Evolutionary conservation across 2,113 vertebrate species (phyloP).

Genomic region (Lepisosteus osseus): DNA sequence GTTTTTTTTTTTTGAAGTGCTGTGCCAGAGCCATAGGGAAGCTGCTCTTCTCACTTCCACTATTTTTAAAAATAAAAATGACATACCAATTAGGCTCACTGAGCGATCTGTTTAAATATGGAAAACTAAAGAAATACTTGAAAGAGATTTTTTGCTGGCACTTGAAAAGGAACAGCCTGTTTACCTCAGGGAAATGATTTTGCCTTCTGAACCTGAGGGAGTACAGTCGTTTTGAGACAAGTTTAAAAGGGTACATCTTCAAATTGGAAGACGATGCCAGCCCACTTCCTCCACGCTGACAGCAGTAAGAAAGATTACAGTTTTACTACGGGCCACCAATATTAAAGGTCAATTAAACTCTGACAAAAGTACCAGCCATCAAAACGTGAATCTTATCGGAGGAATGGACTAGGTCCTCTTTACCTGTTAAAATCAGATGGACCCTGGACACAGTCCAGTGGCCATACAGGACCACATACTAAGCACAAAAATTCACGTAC

Average conservation of each 20-base stretch:
- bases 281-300: not conserved
- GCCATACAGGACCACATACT: too few species aligned
- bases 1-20: not conserved
- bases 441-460: too few species aligned
- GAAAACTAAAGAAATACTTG: conserved; percentile 11
- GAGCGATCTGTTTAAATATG: conserved; percentile 13
- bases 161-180: not conserved
- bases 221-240: not conserved
- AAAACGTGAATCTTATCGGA: too few species aligned
- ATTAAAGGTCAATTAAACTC: too few species aligned
- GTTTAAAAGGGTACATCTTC: not conserved
- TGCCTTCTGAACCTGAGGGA: not conserved
- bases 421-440: too few species aligned
- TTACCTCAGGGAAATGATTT: not conserved
- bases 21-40: conserved; percentile 10
- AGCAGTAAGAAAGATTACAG: too few species aligned
- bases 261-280: conserved; percentile 48
- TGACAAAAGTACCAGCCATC: too few species aligned
- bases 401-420: too few species aligned
- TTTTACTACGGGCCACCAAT: too few species aligned
- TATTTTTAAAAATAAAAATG: conserved; percentile 22
- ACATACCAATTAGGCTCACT: conserved; percentile 16
- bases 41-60: conserved; percentile 10
- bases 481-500: too few species aligned
- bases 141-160: conserved; percentile 13